These are phyloP conservation scores for Copidosoma aretas DNA, from an alignment of 2,888 invertebrate species.

Conservation along the genomic window DNA sequence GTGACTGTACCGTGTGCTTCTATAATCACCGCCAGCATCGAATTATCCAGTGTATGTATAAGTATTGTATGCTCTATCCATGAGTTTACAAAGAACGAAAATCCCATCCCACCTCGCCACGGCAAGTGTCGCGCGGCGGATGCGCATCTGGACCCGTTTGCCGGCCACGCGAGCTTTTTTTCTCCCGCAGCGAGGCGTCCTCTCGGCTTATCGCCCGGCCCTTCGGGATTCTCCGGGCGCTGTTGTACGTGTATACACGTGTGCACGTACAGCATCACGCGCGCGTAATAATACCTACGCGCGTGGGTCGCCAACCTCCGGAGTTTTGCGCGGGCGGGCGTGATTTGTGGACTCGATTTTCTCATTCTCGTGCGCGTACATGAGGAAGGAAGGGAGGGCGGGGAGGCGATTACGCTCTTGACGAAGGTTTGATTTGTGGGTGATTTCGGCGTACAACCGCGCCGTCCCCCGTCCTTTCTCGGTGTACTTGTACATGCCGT, in stretches of 20 bases:
- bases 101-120: neutral
- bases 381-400: neutral
- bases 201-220: conserved; percentile 3
- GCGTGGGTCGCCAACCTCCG: conserved; percentile 9
- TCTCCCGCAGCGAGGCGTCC: neutral
- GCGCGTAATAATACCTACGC: neutral
- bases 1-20: no score
- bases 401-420: neutral
- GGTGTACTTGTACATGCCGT: no score
- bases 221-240: conserved; percentile 8
- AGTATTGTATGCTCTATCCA: no score
- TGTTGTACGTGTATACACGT: no score
- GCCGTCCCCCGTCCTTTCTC: no score
- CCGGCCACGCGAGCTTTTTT: neutral
- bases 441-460: conserved; percentile 2
- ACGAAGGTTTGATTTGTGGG: conserved; percentile 9
- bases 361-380: neutral
- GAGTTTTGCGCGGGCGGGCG: conserved; percentile 1
- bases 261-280: no score
- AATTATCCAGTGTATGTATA: no score
- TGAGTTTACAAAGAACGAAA: no score
- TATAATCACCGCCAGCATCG: no score
- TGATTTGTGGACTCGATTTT: conserved; percentile 14
- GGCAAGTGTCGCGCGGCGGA: conserved; percentile 1
- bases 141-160: conserved; percentile 20